Percentiles rank a stretch among this genome's conserved stretches.
Conservation (phyloP, 2,113 vertebrate species). For the Edolisoma coerulescens region DNA sequence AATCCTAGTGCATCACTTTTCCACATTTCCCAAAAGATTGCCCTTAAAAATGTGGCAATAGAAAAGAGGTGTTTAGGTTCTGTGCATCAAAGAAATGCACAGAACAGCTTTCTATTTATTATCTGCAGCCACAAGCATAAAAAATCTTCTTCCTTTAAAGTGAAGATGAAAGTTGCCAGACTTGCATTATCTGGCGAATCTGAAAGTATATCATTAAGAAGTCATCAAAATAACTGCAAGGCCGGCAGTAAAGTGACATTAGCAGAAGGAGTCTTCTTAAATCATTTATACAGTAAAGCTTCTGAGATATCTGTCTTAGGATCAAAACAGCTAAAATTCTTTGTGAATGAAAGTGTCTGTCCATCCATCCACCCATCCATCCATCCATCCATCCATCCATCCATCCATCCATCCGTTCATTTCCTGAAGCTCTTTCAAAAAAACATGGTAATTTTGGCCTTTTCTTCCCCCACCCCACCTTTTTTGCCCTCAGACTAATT, state of each 20-base stretch:
- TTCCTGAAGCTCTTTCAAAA: not conserved
- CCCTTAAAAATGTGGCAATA: not conserved
- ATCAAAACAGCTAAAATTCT: not conserved
- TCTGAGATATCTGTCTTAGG: not conserved
- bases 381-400: not conserved
- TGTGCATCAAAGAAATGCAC: not conserved
- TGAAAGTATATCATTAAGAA: not conserved
- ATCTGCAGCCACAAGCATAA: not conserved
- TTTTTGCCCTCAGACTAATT: not conserved
- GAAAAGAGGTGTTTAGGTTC: not conserved
- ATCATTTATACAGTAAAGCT: not conserved
- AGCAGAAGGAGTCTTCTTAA: not conserved
- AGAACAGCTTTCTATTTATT: not conserved
- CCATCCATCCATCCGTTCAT: not conserved
- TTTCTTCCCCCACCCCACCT: accelerated
- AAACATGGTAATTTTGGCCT: accelerated
- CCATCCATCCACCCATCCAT: not conserved
- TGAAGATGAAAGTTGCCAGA: not conserved
- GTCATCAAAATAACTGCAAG: not conserved
- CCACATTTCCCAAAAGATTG: not conserved
- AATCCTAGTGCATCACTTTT: not conserved
- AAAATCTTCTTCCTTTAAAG: not conserved
- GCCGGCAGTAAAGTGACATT: not conserved
- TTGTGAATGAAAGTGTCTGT: not conserved
- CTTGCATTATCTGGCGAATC: not conserved